These are phyloP conservation scores for Wasmannia auropunctata DNA, from an alignment of 1,140 invertebrate species.

Conservation along the genomic window DNA sequence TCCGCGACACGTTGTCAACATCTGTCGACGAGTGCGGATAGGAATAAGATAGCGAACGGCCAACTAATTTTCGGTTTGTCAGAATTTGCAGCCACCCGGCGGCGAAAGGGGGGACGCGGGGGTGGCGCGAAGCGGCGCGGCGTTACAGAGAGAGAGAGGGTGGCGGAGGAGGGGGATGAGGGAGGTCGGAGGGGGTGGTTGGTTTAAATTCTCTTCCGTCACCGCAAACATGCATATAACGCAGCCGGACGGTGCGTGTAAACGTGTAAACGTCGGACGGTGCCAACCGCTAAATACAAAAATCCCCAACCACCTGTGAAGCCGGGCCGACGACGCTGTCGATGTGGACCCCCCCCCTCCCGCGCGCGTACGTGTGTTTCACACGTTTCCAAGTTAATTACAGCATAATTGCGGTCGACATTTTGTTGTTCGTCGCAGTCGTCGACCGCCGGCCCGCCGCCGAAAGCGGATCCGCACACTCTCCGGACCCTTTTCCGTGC, in stretches of 20 bases:
- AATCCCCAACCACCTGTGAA: slow-evolving; percentile 85
- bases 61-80: slow-evolving; percentile 43
- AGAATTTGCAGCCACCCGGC: slow-evolving; percentile 39
- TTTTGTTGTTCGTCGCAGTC: slow-evolving; percentile 82
- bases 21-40: background rate
- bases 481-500: slow-evolving; percentile 63
- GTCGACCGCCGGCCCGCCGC: slow-evolving; percentile 61
- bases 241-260: slow-evolving; percentile 83
- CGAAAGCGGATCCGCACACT: slow-evolving; percentile 55
- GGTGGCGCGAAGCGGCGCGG: background rate
- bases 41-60: slow-evolving; percentile 39
- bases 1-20: background rate
- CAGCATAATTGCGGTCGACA: slow-evolving; percentile 85
- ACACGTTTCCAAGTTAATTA: slow-evolving; percentile 83
- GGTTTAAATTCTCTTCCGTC: slow-evolving; percentile 85
- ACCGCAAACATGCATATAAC: slow-evolving; percentile 85
- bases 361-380: background rate
- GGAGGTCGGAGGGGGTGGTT: slow-evolving; percentile 75
- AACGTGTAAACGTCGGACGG: slow-evolving; percentile 82
- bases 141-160: slow-evolving; percentile 15
- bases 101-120: background rate
- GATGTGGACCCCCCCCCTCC: background rate
- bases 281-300: slow-evolving; percentile 85
- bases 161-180: background rate
- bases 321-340: slow-evolving; percentile 62